phyloP scores from a whole-genome alignment of 2,113 vertebrate species.

The Etheostoma cragini region DNA sequence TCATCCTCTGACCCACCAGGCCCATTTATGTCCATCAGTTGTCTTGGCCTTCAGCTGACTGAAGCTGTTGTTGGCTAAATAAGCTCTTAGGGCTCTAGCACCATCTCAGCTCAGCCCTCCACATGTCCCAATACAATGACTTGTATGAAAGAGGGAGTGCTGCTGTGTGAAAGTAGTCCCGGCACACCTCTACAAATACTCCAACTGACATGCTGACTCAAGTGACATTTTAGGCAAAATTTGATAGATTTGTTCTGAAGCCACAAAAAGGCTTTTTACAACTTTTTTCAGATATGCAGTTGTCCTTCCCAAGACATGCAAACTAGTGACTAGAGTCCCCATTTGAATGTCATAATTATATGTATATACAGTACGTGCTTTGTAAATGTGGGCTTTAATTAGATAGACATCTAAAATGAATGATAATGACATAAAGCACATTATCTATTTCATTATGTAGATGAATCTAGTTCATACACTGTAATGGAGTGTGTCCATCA shows the following conservation, averaged over 20 bases:
- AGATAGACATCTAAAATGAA: no score
- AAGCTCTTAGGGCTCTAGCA: background rate
- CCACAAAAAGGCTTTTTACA: background rate
- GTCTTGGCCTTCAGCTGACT: background rate
- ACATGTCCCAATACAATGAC: background rate
- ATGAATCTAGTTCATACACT: conserved; percentile 43
- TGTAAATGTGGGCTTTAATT: conserved; percentile 3
- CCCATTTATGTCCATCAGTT: background rate
- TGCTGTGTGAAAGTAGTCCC: background rate
- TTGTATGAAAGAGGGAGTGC: background rate
- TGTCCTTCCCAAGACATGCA: background rate
- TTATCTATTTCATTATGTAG: conserved; percentile 26
- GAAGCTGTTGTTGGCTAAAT: conserved; percentile 9
- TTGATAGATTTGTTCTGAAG: background rate
- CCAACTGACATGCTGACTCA: background rate
- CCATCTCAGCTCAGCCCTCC: background rate
- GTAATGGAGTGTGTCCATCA: conserved; percentile 35
- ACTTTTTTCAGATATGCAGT: background rate
- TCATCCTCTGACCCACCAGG: background rate
- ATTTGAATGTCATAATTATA: background rate
- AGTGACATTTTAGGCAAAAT: background rate
- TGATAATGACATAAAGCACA: background rate
- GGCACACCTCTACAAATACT: background rate
- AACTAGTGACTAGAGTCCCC: background rate
- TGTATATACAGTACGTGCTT: no score